Percentiles rank a stretch among this genome's conserved stretches.
These are phyloP conservation scores for Stenichneumon culpator DNA, from an alignment of 2,888 invertebrate genomes.

Conservation along the genomic window DNA sequence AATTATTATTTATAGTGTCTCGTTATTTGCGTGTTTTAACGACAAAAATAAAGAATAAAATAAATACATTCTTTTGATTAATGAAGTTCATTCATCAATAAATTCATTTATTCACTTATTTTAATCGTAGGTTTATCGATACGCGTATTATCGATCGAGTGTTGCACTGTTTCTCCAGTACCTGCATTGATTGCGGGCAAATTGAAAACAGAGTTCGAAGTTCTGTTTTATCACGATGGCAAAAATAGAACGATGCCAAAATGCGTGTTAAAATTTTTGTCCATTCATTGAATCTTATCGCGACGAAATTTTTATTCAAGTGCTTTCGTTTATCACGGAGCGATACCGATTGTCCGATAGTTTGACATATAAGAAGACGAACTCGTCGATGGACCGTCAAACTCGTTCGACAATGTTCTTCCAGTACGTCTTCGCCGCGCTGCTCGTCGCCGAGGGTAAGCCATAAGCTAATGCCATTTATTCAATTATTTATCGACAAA, in stretches of 20 bases:
- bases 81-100: background rate
- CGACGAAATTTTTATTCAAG: background rate
- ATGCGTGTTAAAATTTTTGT: background rate
- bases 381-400: background rate
- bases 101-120: background rate
- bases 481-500: background rate
- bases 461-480: background rate
- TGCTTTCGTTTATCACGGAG: conserved; percentile 14
- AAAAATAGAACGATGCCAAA: background rate
- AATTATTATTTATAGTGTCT: conserved; percentile 14
- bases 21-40: background rate
- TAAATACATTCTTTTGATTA: background rate
- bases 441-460: conserved; percentile 76
- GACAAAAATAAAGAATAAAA: background rate
- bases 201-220: conserved; percentile 41
- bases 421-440: conserved; percentile 66
- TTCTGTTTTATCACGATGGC: conserved; percentile 1
- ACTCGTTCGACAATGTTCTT: conserved; percentile 70
- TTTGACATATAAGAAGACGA: conserved; percentile 60
- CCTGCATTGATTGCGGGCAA: background rate
- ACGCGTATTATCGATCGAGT: background rate
- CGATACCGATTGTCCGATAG: conserved; percentile 41
- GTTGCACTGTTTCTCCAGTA: background rate
- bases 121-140: background rate
- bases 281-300: conserved; percentile 41